Evolutionary conservation across 2,888 invertebrate genomes (phyloP).

Genomic region (Dasysyrphus tricinctus): DNA sequence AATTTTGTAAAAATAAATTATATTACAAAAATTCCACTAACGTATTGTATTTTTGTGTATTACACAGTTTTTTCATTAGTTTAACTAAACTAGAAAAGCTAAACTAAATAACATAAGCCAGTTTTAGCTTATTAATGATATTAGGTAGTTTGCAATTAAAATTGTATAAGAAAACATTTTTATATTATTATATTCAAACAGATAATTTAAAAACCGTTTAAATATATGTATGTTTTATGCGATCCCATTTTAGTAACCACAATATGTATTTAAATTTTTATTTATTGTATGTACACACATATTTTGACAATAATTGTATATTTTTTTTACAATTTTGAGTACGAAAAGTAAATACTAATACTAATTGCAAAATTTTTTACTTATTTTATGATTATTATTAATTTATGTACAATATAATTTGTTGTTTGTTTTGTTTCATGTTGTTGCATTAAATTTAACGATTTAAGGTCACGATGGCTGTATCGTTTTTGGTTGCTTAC

Average conservation of each 20-base stretch:
- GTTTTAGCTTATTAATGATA: constrained; percentile 23
- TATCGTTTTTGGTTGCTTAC: constrained; percentile 81
- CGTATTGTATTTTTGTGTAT: constrained; percentile 61
- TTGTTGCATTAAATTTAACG: constrained; percentile 55
- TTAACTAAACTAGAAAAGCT: constrained; percentile 46
- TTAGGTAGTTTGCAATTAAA: constrained; percentile 44
- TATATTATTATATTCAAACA: constrained; percentile 44
- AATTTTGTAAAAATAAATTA: constrained; percentile 43
- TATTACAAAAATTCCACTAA: constrained; percentile 66
- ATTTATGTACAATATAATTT: constrained; percentile 11
- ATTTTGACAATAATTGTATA: constrained; percentile 22
- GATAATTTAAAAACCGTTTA: constrained; percentile 50
- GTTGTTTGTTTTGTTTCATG: constrained; percentile 27
- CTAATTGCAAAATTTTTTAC: constrained; percentile 52
- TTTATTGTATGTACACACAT: constrained; percentile 28
- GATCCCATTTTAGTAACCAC: constrained; percentile 28
- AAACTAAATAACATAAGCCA: constrained; percentile 54
- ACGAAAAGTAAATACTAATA: constrained; percentile 31
- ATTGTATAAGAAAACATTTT: constrained; percentile 34
- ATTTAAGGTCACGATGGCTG: constrained; percentile 78
- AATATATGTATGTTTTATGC: constrained; percentile 51
- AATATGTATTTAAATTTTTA: background rate
- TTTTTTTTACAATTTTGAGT: constrained; percentile 38
- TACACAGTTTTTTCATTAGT: constrained; percentile 47
- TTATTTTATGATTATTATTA: constrained; percentile 17